Base-by-base conservation (phyloP, 2,113 vertebrate species). In the Spea bombifrons region DNA sequence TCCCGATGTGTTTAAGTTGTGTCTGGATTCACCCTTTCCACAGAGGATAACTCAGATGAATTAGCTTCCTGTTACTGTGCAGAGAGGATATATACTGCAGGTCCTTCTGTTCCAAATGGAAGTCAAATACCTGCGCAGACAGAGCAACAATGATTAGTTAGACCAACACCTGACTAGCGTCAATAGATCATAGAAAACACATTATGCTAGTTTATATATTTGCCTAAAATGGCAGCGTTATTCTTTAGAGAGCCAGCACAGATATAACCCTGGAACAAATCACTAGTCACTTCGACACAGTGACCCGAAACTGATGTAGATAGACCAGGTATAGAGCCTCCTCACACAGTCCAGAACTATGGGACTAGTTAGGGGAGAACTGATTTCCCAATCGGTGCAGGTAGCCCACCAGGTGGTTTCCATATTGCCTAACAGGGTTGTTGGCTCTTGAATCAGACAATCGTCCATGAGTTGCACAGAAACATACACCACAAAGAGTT, bases 61-160 rank as follows among this genome's bases (percentile, higher is more conserved):
- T 82, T 66, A 77, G 52, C 45, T 85, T 88, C 81, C 68, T 82
- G 66, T 78, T 85, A 66, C 71, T 64, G 17, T 84, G 84, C 69
- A 80, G 0, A 47, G 68, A 66, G 4, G 83, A 82, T 50, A 86
- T 82, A 69, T 73, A 81, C 73, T 83, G 55, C 3, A 0, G 75
- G 43, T 86, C 81, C 53, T 88, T 83, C 83, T 84, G 69, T 45
- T 45, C 78, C 53, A 82, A 75, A 64, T 72, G 69, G 76, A 86
- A 87, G 80, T 76, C 9, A 73, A 87, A 88, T 17, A 84, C 73
- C 85, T 90, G 82, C 67, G 53, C 66, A 80, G 67, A 59, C 46
- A 78, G 30, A 7, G 55, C 9, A 44, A n/a, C 59, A 65, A 44
- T 12, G 43, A 13, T 76, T 68, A 76, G 43, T 9, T 13, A 46